Evolutionary conservation across 2,797 vertebrate species (phyloP).

Genomic region (Carduelis carduelis): DNA sequence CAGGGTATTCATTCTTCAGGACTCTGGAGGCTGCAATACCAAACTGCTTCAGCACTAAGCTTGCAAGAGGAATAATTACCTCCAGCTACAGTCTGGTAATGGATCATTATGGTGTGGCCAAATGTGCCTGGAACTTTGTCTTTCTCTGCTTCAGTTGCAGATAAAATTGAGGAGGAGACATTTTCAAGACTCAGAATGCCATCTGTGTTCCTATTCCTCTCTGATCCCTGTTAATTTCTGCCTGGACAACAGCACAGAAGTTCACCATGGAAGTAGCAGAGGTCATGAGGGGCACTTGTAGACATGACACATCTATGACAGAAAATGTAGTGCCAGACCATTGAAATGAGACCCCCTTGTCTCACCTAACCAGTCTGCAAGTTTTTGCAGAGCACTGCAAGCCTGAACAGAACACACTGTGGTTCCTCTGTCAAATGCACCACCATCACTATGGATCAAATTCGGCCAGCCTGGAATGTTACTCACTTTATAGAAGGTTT

Average conservation of each 20-base stretch:
- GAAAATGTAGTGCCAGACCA: background rate
- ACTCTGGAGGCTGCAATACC: background rate
- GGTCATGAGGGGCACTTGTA: background rate
- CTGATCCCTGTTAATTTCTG: background rate
- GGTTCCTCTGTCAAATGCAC: background rate
- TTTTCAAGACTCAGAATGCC: background rate
- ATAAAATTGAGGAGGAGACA: background rate
- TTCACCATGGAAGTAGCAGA: background rate
- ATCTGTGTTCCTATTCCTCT: background rate
- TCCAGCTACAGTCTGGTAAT: background rate
- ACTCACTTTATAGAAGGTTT: constrained; percentile 97
- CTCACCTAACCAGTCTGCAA: background rate
- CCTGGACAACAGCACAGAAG: background rate
- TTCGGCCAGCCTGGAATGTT: background rate
- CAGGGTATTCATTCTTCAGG: background rate
- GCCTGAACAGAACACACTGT: background rate
- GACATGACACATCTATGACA: background rate
- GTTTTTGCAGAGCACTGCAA: background rate
- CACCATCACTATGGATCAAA: background rate
- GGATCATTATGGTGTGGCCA: background rate
- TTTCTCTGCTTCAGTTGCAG: background rate
- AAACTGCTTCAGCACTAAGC: background rate
- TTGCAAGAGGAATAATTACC: background rate
- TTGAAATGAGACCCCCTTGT: background rate
- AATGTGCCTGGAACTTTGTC: background rate